These are phyloP conservation scores for Amiota mariae DNA, from an alignment of 2,888 invertebrate species.

Conservation along the genomic window DNA sequence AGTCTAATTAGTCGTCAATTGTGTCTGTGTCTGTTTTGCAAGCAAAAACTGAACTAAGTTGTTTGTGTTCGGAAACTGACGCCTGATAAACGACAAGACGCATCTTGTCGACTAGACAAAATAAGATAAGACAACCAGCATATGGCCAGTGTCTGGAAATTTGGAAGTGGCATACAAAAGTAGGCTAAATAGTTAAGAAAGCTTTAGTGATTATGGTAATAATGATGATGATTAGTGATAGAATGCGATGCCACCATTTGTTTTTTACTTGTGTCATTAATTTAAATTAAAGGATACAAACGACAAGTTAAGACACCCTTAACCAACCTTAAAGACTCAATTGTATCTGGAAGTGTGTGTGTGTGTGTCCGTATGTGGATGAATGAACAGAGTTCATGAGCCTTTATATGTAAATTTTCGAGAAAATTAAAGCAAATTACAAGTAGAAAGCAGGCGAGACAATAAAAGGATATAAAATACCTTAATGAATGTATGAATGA, in stretches of 20 bases:
- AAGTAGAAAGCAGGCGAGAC: neutral
- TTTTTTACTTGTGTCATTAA: constrained; percentile 51
- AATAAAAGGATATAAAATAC: neutral
- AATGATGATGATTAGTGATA: constrained; percentile 5
- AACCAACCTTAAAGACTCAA: too few species aligned
- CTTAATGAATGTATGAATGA: too few species aligned
- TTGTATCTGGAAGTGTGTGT: neutral
- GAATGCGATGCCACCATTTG: neutral
- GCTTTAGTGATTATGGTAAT: neutral
- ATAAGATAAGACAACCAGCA: neutral
- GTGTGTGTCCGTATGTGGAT: too few species aligned
- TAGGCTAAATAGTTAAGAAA: neutral
- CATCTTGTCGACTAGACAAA: too few species aligned
- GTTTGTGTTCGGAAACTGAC: too few species aligned
- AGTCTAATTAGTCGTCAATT: neutral
- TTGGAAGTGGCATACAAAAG: neutral
- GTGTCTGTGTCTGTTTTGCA: neutral
- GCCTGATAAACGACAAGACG: too few species aligned
- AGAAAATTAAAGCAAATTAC: constrained; percentile 12
- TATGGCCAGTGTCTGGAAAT: neutral
- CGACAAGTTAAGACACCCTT: neutral
- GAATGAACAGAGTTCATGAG: neutral
- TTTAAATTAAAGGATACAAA: constrained; percentile 58
- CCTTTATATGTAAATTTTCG: constrained; percentile 10
- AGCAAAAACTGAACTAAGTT: too few species aligned